Evolutionary conservation across 2,797 vertebrate genomes (phyloP), one percentile per base, ranked within the genome.

Genomic region (Oceanodroma leucorhoa): DNA sequence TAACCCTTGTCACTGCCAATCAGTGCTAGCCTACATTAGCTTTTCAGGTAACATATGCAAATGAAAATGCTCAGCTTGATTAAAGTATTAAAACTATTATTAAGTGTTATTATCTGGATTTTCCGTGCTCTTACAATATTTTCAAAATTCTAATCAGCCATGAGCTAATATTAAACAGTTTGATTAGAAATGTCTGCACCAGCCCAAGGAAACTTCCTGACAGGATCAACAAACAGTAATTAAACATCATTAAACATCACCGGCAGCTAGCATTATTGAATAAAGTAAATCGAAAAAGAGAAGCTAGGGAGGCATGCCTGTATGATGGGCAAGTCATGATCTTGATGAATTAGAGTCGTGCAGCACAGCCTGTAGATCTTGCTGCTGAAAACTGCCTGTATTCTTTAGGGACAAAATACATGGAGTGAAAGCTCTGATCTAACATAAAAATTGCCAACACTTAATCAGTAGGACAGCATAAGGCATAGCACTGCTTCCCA

Each of bases 181-280:
- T 71, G 58, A 90, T 73, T 70, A 85, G 41, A 78, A 91, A 77
- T 17, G 19, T 45, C 89, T 92, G 51, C 83, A 88, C 60, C 32
- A 92, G 40, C 14, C 61, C 69, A 88, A 81, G 51, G 69, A 93
- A 88, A 87, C 51, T 70, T 91, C 71, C 82, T 81, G 62, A 77
- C 77, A 83, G 60, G 29, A 94, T 89, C 76, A 95, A 87, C 79
- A 82, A 90, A 80, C 15, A 80, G 48, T 71, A 94, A 93, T 90
- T 94, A 94, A 93, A 71, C 19, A 66, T 61, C 72, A 87, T 89
- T 87, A 95, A 91, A 81, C 32, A 93, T 65, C 55, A 90, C 67
- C 0, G 0, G 57, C 41, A 93, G 54, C 61, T 67, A 83, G 51
- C 29, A 46, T 76, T 92, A 86, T 14, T 84, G 69, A 95, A 94